phyloP scores from a whole-genome alignment of 2,888 invertebrate species.

The Netelia melanura region DNA sequence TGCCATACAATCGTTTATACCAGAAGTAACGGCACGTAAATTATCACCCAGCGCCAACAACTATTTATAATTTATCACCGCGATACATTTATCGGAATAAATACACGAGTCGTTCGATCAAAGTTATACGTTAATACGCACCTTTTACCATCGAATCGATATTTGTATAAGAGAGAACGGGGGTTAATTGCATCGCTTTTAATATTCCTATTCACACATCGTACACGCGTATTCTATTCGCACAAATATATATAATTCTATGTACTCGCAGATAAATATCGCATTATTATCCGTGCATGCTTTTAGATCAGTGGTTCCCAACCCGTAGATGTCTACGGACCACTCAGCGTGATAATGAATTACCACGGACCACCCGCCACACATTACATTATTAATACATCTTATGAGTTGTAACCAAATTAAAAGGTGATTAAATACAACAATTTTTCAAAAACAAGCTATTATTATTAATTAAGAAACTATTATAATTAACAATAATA shows the following conservation, averaged over 20 bases:
- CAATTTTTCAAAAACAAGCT: too few species aligned
- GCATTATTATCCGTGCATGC: background rate
- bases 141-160: conserved; percentile 20
- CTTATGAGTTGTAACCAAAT: too few species aligned
- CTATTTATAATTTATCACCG: conserved; percentile 42
- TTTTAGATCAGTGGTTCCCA: too few species aligned
- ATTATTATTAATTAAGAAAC: too few species aligned
- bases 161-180: background rate
- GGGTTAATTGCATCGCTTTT: conserved; percentile 25
- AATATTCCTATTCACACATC: background rate
- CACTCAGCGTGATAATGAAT: too few species aligned
- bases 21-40: conserved; percentile 34
- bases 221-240: background rate
- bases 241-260: conserved; percentile 3
- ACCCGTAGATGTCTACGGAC: too few species aligned
- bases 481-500: too few species aligned
- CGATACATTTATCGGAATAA: conserved; percentile 40
- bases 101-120: conserved; percentile 24
- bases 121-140: conserved; percentile 11
- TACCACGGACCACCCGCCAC: too few species aligned
- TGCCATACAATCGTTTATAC: background rate
- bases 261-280: background rate
- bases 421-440: too few species aligned
- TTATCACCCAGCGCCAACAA: conserved; percentile 33
- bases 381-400: too few species aligned